Conservation (phyloP, 2,113 vertebrate genomes). For the Sapajus apella region DNA sequence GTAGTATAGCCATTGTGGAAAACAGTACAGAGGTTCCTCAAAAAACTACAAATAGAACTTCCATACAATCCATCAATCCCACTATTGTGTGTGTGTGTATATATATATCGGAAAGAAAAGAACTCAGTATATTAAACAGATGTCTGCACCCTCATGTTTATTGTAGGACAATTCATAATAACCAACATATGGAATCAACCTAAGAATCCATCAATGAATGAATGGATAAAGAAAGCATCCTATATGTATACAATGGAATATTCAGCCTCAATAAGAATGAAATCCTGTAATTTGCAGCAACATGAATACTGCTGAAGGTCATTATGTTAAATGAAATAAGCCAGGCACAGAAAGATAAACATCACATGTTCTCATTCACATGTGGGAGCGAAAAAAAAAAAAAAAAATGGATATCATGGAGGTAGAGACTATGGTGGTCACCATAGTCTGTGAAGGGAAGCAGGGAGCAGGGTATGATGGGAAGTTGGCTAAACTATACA, state of each 20-base stretch:
- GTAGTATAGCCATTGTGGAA: neutral
- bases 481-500: neutral
- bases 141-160: neutral
- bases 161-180: neutral
- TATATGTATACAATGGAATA: neutral
- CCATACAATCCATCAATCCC: neutral
- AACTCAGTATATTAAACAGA: neutral
- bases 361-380: neutral
- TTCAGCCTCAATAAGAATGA: neutral
- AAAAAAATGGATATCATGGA: neutral
- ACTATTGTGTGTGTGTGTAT: neutral
- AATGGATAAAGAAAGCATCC: neutral
- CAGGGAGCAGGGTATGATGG: neutral
- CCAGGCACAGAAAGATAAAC: neutral
- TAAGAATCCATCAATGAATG: neutral
- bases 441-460: neutral
- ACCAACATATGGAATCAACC: neutral
- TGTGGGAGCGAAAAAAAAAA: neutral
- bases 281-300: neutral
- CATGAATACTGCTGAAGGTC: neutral
- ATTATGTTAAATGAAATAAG: neutral
- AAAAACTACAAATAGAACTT: neutral
- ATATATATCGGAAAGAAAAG: neutral
- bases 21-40: neutral
- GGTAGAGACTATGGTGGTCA: neutral